Evolutionary conservation across 1,140 invertebrate genomes (phyloP).

Genomic region (Neuroterus valhalla): DNA sequence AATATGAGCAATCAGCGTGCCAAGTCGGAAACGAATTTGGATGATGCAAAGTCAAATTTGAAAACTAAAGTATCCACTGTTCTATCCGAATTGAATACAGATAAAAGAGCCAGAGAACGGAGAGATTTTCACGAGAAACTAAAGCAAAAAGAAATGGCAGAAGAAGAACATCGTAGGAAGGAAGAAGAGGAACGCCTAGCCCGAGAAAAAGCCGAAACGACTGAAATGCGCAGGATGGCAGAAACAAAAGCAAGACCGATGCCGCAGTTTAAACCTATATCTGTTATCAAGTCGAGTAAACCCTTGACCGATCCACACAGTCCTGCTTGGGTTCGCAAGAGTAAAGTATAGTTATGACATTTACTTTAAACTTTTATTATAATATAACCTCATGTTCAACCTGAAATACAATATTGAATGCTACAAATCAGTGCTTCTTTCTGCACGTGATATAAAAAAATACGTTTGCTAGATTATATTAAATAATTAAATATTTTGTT

Average conservation of each 20-base stretch:
- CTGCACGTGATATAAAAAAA: too few relatives aligned
- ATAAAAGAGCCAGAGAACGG: constrained; percentile 65
- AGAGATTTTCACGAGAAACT: constrained; percentile 66
- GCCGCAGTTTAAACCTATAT: constrained; percentile 62
- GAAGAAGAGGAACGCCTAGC: constrained; percentile 51
- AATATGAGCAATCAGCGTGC: constrained; percentile 35
- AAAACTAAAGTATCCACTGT: constrained; percentile 43
- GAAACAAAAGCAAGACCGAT: constrained; percentile 66
- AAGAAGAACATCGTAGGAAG: constrained; percentile 52
- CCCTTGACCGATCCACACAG: constrained; percentile 62
- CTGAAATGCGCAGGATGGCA: constrained; percentile 58
- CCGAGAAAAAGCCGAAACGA: constrained; percentile 58
- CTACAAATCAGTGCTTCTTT: too few relatives aligned
- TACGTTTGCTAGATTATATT: too few relatives aligned
- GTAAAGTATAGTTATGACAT: not conserved
- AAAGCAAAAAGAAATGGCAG: constrained; percentile 61
- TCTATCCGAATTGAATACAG: constrained; percentile 63
- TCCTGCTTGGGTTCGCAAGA: constrained; percentile 54
- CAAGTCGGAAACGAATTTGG: constrained; percentile 54
- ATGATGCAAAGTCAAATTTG: constrained; percentile 39
- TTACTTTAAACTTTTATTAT: not conserved
- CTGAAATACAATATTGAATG: too few relatives aligned
- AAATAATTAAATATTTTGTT: too few relatives aligned
- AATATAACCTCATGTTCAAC: too few relatives aligned
- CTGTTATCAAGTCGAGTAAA: constrained; percentile 59